phyloP scores from a whole-genome alignment of 2,797 vertebrate genomes.

The Fringilla coelebs region DNA sequence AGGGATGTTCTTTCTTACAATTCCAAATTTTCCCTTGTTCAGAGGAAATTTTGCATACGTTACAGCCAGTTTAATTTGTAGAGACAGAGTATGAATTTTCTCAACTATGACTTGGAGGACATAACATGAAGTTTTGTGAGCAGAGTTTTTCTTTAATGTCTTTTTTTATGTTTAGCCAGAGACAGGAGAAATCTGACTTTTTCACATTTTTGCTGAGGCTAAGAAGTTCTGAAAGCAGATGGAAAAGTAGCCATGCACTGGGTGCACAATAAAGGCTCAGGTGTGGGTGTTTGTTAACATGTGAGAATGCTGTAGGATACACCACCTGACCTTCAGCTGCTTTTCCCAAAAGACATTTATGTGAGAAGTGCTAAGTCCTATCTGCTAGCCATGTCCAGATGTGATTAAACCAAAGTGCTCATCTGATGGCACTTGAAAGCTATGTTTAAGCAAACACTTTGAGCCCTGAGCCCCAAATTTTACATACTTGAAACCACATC shows the following conservation, averaged over 20 bases:
- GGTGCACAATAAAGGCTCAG: neutral
- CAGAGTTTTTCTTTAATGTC: neutral
- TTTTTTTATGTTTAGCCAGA: neutral
- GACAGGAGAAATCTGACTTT: neutral
- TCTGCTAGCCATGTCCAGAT: neutral
- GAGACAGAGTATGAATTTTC: neutral
- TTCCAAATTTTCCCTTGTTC: neutral
- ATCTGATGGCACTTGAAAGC: neutral
- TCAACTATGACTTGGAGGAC: neutral
- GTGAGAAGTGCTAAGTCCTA: neutral
- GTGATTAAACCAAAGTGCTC: neutral
- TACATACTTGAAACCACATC: neutral
- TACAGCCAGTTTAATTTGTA: slow-evolving; percentile 6
- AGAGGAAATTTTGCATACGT: neutral
- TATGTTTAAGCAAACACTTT: neutral
- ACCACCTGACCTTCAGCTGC: neutral
- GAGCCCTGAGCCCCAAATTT: neutral
- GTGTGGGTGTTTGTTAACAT: fast-evolving
- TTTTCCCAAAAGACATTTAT: neutral
- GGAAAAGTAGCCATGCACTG: neutral
- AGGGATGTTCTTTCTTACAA: neutral
- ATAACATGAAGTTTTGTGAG: neutral
- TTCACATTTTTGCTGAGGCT: neutral
- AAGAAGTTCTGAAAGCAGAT: neutral
- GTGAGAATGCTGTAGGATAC: neutral